Base-by-base conservation (phyloP, 2,113 vertebrate genomes). In the Paratilapia polleni region DNA sequence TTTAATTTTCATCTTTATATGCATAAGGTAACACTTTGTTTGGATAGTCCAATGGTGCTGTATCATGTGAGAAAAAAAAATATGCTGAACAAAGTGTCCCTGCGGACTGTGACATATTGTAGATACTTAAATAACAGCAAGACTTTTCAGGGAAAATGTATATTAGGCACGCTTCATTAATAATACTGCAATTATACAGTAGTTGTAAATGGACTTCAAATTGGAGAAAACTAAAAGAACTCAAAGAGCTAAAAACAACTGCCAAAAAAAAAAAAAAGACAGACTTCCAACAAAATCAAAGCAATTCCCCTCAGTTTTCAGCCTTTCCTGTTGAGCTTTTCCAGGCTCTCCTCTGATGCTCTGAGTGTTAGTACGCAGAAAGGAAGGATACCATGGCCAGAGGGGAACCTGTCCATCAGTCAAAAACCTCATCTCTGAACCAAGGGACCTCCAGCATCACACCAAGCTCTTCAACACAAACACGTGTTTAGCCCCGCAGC, bases 351-450 rank as follows among this genome's bases (percentile, higher is more conserved):
- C 13, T 91, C 80, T 82, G 77, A 87, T 74, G 60, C 86, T 77
- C 26, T 61, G 76, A 66, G 83, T 43, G 54, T 81, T 82, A 20
- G 52, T 54, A 47, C 54, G 57, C 83, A 85, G 77, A 80, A 76
- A 88, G 82, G 47, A 82, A 77, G 87, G 78, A 90, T 84, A 47
- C 77, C 31, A 81, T 84, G 87, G 83, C 91, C 88, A 86, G 85
- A 86, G 80, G 90, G 88, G 64, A 87, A 80, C 86, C 77, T 89
- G 86, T 90, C 92, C 85, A 87, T 94, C 92, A 90, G 85, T 93
- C 88, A 89, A 81, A 89, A 74, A 54, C 73, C 83, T 92, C 66
- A 70, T 80, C 89, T 82, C 81, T 78, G 83, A 92, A 93, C 92
- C 89, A 62, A 57, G 90, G 88, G 91, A 93, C 87, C 83, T 88